phyloP scores from a whole-genome alignment of 1,140 invertebrate genomes.

The Zaprionus ghesquierei region DNA sequence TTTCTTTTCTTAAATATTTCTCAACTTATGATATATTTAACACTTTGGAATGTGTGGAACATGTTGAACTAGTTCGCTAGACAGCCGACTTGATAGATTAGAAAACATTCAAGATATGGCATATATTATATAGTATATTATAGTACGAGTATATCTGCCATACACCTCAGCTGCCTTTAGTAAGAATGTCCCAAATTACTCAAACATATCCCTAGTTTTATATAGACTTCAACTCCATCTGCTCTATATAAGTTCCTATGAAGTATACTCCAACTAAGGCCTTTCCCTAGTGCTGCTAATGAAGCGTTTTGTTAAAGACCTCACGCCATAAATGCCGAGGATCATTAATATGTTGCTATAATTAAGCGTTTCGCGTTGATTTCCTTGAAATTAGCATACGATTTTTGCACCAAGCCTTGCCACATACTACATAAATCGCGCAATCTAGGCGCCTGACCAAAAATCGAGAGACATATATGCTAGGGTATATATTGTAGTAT shows the following conservation, averaged over 20 bases:
- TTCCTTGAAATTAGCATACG: conserved; percentile 68
- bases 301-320: conserved; percentile 20
- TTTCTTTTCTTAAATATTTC: not conserved
- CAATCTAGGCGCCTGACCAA: conserved; percentile 54
- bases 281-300: not conserved
- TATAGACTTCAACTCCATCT: not conserved
- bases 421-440: not conserved
- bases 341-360: conserved; percentile 50
- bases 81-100: not conserved
- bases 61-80: not conserved
- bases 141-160: not conserved
- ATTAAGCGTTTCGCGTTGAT: conserved; percentile 44
- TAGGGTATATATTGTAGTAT: not conserved
- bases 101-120: not conserved
- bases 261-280: not conserved
- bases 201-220: not conserved
- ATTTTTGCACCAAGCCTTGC: conserved; percentile 49
- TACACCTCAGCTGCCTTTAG: not conserved
- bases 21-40: not conserved
- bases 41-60: not conserved
- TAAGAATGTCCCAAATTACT: not conserved
- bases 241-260: not conserved
- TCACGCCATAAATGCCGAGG: conserved; percentile 37
- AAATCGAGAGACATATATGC: not conserved
- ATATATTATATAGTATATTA: not conserved